Conservation (phyloP, 30 jellyfish, hydroid and myxozoan species). For the Cassiopea andromeda region DNA sequence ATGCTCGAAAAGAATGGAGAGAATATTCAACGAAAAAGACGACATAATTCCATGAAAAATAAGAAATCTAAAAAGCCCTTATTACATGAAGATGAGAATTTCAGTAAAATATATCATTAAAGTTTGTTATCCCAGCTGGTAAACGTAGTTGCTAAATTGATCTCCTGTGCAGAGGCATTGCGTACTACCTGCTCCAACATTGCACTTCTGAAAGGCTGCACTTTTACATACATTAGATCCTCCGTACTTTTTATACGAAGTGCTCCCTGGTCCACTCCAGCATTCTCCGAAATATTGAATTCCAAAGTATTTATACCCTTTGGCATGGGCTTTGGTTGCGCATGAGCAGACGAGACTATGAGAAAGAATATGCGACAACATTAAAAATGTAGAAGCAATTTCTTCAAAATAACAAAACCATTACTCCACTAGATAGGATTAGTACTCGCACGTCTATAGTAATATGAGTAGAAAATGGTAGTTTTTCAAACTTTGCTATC, state of each 20-base stretch:
- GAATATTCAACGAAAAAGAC: too few species aligned
- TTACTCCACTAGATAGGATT: too few species aligned
- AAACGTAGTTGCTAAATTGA: conserved; percentile 4
- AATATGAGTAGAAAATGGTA: too few species aligned
- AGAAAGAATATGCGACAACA: neutral
- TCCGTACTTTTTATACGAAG: conserved; percentile 31
- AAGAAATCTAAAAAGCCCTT: too few species aligned
- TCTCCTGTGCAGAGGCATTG: conserved; percentile 54
- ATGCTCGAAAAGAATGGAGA: too few species aligned
- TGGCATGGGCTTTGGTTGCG: conserved; percentile 30
- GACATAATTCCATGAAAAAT: too few species aligned
- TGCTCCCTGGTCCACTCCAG: conserved; percentile 58
- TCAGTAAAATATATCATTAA: neutral
- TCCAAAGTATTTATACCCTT: conserved; percentile 47
- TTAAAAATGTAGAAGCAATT: too few species aligned
- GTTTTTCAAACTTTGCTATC: too few species aligned
- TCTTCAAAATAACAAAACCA: too few species aligned
- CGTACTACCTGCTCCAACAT: neutral
- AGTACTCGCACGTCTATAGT: too few species aligned
- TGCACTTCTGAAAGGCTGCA: conserved; percentile 27
- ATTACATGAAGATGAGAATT: neutral
- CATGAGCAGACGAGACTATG: conserved; percentile 38
- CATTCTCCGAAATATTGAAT: conserved; percentile 66
- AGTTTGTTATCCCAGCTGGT: neutral
- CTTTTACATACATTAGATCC: conserved; percentile 21